Evolutionary conservation across 1,140 invertebrate genomes (phyloP).

Genomic region (Monomorium pharaonis): DNA sequence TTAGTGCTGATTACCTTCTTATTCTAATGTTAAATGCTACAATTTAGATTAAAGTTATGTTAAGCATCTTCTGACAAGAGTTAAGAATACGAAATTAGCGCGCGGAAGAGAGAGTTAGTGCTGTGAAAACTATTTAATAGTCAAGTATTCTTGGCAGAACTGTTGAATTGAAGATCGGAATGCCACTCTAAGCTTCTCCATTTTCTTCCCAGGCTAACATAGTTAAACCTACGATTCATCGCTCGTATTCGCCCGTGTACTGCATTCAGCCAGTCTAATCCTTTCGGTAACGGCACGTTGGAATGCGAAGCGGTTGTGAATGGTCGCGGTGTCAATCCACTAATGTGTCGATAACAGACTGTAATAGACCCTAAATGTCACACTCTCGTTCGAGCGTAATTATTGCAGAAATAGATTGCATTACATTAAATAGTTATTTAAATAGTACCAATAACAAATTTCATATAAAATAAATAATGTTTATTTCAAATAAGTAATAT

Average conservation of each 20-base stretch:
- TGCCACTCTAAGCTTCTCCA: neutral
- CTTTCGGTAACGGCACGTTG: constrained; percentile 12
- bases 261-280: constrained; percentile 32
- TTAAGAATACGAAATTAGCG: constrained; percentile 19
- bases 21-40: neutral
- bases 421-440: too few species aligned
- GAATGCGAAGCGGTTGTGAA: constrained; percentile 15
- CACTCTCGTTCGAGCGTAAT: neutral
- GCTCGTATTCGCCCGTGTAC: neutral
- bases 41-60: neutral
- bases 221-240: constrained; percentile 5
- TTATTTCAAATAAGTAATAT: too few species aligned
- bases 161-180: neutral
- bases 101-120: neutral
- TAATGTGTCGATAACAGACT: constrained; percentile 19
- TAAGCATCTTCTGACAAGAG: neutral
- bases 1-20: neutral
- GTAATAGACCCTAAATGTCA: neutral
- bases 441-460: too few species aligned
- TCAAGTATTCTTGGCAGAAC: constrained; percentile 6
- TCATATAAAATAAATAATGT: too few species aligned
- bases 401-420: neutral
- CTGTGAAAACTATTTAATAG: constrained; percentile 28
- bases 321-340: constrained; percentile 6
- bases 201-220: neutral